Evolutionary conservation across 2,113 vertebrate species (phyloP).

Genomic region (Phalacrocorax brasilianus): DNA sequence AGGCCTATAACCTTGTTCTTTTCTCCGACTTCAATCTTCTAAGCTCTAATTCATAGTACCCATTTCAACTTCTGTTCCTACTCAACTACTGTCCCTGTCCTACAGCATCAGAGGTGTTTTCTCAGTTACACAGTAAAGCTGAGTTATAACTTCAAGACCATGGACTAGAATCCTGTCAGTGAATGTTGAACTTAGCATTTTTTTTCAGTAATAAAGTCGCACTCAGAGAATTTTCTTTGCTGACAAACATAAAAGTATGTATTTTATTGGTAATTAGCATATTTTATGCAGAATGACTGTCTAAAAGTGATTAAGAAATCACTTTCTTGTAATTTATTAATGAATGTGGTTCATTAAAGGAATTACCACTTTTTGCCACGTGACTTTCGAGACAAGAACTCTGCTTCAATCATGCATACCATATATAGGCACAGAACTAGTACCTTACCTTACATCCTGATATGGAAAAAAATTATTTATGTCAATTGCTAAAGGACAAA

Average conservation of each 20-base stretch:
- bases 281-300: not conserved
- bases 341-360: not conserved
- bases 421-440: not conserved
- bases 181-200: not conserved
- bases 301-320: not conserved
- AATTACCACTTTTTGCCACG: not conserved
- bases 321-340: not conserved
- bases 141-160: not conserved
- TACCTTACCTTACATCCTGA: not conserved
- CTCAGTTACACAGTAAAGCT: not conserved
- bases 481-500: not conserved
- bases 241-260: not conserved
- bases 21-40: not conserved
- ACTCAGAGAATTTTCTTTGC: not conserved
- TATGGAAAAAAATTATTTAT: fast-evolving
- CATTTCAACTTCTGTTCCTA: not conserved
- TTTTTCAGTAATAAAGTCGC: not conserved
- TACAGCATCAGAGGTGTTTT: not conserved
- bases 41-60: not conserved
- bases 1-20: not conserved
- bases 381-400: not conserved
- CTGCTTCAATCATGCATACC: not conserved
- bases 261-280: not conserved
- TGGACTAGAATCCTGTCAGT: not conserved
- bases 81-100: not conserved